Evolutionary conservation across 1,140 invertebrate species (phyloP).

Genomic region (Cydia fagiglandana): DNA sequence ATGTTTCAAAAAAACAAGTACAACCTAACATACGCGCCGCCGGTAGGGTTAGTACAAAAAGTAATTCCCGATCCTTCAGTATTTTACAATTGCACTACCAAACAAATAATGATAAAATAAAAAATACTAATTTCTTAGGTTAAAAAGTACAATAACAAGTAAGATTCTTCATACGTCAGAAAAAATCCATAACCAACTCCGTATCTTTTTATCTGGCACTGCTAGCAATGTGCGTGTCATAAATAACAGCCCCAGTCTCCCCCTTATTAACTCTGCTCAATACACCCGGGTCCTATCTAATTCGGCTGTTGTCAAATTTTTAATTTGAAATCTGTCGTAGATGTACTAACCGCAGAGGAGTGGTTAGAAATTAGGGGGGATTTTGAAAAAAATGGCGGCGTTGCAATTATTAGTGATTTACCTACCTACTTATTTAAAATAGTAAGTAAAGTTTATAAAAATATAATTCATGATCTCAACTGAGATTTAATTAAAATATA

Average conservation of each 20-base stretch:
- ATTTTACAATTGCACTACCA: too few species aligned
- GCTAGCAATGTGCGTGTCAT: conserved; percentile 78
- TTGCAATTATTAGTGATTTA: not conserved
- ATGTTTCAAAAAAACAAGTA: too few species aligned
- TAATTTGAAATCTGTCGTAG: conserved; percentile 51
- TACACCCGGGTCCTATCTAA: conserved; percentile 60
- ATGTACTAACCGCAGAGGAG: conserved; percentile 15
- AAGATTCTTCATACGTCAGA: conserved; percentile 35
- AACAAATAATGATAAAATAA: too few species aligned
- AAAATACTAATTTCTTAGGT: too few species aligned
- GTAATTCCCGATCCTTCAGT: too few species aligned
- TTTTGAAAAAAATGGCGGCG: not conserved
- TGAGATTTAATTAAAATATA: too few species aligned
- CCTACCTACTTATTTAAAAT: too few species aligned
- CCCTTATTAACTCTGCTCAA: conserved; percentile 68
- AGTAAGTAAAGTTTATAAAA: too few species aligned
- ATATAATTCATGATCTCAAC: too few species aligned
- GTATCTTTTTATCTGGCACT: conserved; percentile 75
- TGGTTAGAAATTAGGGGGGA: not conserved
- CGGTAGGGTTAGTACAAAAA: too few species aligned
- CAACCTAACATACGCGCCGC: too few species aligned
- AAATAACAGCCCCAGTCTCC: conserved; percentile 73
- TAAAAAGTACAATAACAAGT: too few species aligned
- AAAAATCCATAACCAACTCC: conserved; percentile 54
- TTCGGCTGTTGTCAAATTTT: conserved; percentile 55